Conservation (phyloP, 2,113 vertebrate species). For the Hypocryptadius cinnamomeus region DNA sequence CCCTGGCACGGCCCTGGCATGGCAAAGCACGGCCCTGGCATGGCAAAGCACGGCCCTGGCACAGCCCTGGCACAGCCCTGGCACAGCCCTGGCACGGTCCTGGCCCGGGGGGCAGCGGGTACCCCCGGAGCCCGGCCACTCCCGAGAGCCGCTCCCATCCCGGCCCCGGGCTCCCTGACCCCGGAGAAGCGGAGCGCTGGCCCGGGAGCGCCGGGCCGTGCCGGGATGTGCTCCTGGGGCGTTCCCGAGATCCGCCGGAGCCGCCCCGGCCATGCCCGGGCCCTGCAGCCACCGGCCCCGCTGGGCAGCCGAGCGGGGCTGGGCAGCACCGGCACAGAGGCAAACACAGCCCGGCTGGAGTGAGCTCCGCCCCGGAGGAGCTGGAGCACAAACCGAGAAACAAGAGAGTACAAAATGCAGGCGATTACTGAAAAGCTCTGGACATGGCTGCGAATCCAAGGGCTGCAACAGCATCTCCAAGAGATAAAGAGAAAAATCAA, state of each 20-base stretch:
- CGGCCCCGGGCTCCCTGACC: not conserved
- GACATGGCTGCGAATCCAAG: not conserved
- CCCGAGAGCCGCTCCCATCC: not conserved
- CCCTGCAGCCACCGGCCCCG: not conserved
- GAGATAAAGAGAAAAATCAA: slow-evolving; percentile 35
- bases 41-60: too few relatives aligned
- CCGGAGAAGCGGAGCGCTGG: not conserved
- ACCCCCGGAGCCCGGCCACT: not conserved
- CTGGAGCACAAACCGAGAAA: not conserved
- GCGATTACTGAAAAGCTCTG: not conserved
- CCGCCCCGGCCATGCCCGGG: not conserved
- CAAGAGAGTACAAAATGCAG: not conserved
- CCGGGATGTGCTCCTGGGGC: not conserved
- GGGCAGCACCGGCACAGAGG: rapidly evolving
- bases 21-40: rapidly evolving
- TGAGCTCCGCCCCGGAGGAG: not conserved
- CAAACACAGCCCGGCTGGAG: rapidly evolving
- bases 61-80: too few relatives aligned
- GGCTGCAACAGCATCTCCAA: not conserved
- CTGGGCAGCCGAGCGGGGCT: too few relatives aligned
- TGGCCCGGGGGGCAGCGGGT: not conserved
- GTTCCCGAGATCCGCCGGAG: rapidly evolving
- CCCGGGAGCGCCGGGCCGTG: not conserved
- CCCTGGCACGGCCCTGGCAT: too few relatives aligned
- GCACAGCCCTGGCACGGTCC: too few relatives aligned